Evolutionary conservation across 1,140 invertebrate species (phyloP), one percentile per base, ranked within the genome.

Genomic region (Maniola jurtina): DNA sequence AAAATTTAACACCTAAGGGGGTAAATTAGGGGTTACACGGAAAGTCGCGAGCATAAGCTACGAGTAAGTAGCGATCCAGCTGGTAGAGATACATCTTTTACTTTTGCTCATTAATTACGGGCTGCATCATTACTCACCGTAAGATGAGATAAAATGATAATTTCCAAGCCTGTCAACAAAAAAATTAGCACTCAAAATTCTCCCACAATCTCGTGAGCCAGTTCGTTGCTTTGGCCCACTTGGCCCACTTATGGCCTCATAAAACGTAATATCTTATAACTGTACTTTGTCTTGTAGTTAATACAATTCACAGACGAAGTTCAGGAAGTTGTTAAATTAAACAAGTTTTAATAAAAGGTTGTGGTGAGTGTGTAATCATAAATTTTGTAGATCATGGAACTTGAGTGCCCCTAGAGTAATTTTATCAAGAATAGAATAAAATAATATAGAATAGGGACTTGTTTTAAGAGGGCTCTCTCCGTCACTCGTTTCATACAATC

Each of bases 311-410:
- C 42, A 45, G 42, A 45, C 38, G 38, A 7, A 13, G 5, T 5
- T 45, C 42, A 45, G 42, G 42, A 45, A 45, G 42, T 45, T 13
- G 42, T 45, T 45, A 45, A 45, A 45, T 45, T 45, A n/a, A 45
- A 45, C 42, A 45, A 45, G 42, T 45, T 45, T 45, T 45, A 45
- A 45, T 45, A 45, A 45, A 45, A 45, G 42, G 10, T n/a, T 45
- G 42, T 45, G 13, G 10, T 11, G 42, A 5, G 5, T n/a, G 42
- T 25, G 25, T 25, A 45, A 45, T 45, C 42, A 45, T n/a, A 45
- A 13, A 45, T 5, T 45, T 9, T 38, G 42, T 45, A 11, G 25
- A 25, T 25, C 25, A 25, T 25, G 25, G 25, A 25, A 25, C 25
- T 25, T 25, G 25, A 25, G 25, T 25, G 25, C 25, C 25, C 25